Base-by-base conservation (phyloP, 2,797 vertebrate genomes). In the Acanthopagrus latus region DNA sequence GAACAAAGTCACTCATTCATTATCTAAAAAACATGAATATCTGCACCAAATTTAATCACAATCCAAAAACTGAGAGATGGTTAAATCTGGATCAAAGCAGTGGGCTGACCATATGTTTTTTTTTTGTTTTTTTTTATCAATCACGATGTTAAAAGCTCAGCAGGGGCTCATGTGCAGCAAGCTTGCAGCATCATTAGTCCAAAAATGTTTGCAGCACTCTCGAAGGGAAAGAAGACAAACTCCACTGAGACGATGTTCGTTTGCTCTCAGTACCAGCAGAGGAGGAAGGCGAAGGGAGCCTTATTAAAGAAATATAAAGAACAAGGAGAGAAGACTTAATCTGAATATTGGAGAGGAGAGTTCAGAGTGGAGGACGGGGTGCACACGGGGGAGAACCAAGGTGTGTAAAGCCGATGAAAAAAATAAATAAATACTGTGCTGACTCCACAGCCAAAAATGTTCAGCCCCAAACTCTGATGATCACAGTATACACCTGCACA, bases 321-420 rank as follows among this genome's bases (percentile, higher is more conserved):
- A 85, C 81, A 79, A 52, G 71, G 7, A 47, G 44, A 64, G 68
- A 66, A 77, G 25, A 66, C 23, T 43, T 47, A 62, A 83, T 86
- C 52, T 77, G 66, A 84, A 87, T 83, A 73, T 77, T 68, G 80
- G 65, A 85, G 70, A 64, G 20, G 78, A 68, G 52, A 74, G 75
- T 66, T 81, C 23, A 80, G 75, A 60, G 83, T 54, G 60, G 51
- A 57, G 33, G 23, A 64, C 50, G 64, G n/a, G 46, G 51, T 50
- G 60, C 63, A 43, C 51, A 27, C 13, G 38, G 33, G 38, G 59
- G 51, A 80, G 63, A 78, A 29, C 14, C 7, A 41, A 69, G 72
- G 71, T 70, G 79, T 84, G 74, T 46, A 13, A 58, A 58, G 62
- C 55, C 55, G 58, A 68, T 64, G n/a, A 74, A 84, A 80, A 80